Evolutionary conservation across 2,113 vertebrate genomes (phyloP).

Genomic region (Eurystomus gularis): DNA sequence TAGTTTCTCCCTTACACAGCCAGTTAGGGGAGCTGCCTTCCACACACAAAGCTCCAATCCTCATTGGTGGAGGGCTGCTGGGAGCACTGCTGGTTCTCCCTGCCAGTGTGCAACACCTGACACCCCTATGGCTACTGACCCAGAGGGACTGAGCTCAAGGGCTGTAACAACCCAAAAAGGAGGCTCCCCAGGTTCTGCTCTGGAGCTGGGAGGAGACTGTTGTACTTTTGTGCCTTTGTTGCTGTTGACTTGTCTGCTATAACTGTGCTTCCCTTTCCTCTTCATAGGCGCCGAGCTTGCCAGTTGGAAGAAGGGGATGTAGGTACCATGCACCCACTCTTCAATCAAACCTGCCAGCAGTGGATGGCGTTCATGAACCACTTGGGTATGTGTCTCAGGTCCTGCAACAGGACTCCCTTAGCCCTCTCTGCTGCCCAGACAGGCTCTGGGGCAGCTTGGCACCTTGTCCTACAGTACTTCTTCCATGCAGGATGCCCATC

Average conservation of each 20-base stretch:
- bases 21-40: not conserved
- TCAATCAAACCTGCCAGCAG: constrained; percentile 78
- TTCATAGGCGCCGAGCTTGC: constrained; percentile 80
- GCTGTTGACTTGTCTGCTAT: not conserved
- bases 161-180: not conserved
- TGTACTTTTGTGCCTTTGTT: not conserved
- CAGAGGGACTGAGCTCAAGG: not conserved
- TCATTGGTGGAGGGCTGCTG: not conserved
- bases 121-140: not conserved
- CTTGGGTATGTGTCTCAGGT: constrained; percentile 74
- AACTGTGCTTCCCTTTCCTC: not conserved
- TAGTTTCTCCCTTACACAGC: not conserved
- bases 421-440: not conserved
- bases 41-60: not conserved
- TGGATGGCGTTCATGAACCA: constrained; percentile 89
- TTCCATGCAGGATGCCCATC: constrained; percentile 86
- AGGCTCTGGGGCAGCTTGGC: not conserved
- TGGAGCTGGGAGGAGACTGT: not conserved
- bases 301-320: constrained; percentile 91
- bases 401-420: not conserved
- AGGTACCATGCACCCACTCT: constrained; percentile 84
- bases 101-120: not conserved
- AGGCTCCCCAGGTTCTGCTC: not conserved
- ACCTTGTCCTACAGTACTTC: not conserved
- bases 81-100: not conserved